A percentile compares a stretch with the other conserved stretches of the same genome.
Conservation (phyloP, 2,797 vertebrate genomes). For the Coracias cyanogaster region DNA sequence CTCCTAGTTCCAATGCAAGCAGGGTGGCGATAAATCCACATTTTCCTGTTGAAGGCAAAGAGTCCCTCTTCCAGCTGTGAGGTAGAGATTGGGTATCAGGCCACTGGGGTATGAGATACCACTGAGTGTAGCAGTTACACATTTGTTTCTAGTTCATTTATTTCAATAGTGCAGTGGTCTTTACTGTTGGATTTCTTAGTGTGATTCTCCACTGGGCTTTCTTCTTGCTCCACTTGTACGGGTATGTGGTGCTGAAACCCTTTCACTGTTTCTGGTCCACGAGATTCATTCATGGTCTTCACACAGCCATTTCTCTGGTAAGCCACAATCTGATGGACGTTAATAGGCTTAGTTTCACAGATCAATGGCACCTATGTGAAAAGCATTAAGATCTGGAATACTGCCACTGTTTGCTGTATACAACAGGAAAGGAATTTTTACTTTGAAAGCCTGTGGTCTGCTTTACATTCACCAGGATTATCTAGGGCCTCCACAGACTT, state of each 20-base stretch:
- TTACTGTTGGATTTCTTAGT: constrained; percentile 84
- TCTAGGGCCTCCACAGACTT: background rate
- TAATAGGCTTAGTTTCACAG: constrained; percentile 92
- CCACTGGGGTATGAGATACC: constrained; percentile 43
- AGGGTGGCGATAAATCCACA: background rate
- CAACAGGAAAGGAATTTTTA: background rate
- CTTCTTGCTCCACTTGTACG: constrained; percentile 88
- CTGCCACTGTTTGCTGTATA: constrained; percentile 4
- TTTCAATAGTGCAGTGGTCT: constrained; percentile 94
- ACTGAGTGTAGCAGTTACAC: constrained; percentile 80
- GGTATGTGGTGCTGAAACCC: constrained; percentile 89
- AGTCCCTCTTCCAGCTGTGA: constrained; percentile 46
- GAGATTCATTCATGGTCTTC: constrained; percentile 81
- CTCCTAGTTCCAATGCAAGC: background rate
- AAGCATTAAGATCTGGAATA: constrained; percentile 58
- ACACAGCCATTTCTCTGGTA: constrained; percentile 94
- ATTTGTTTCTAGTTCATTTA: constrained; percentile 95
- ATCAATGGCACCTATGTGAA: constrained; percentile 82
- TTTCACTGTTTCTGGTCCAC: constrained; percentile 80
- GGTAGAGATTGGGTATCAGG: constrained; percentile 49
- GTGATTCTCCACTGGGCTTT: constrained; percentile 82
- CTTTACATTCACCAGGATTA: constrained; percentile 24
- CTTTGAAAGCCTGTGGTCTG: background rate
- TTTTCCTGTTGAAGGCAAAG: constrained; percentile 46
- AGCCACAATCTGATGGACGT: constrained; percentile 92